phyloP scores from a whole-genome alignment of 2,888 invertebrate genomes.

The Tenthredo amoena region DNA sequence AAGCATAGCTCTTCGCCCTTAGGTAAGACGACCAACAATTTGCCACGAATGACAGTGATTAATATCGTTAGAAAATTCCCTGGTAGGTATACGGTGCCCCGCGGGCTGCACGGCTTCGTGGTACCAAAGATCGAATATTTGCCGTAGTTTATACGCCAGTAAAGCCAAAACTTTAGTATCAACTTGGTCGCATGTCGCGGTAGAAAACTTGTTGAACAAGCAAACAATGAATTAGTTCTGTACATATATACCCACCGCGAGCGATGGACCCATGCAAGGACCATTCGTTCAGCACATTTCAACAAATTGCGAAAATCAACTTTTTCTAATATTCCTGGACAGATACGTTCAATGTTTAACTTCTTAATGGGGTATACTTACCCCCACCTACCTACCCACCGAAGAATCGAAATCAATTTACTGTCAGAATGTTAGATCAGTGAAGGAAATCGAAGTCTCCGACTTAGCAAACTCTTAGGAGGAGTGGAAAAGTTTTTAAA shows the following conservation, averaged over 20 bases:
- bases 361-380: not conserved
- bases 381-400: not conserved
- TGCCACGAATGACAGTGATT: slow-evolving; percentile 49
- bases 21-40: slow-evolving; percentile 36
- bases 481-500: not conserved
- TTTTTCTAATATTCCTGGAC: not conserved
- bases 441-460: not conserved
- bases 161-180: not conserved
- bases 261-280: not conserved
- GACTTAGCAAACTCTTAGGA: not conserved
- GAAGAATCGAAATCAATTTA: slow-evolving; percentile 33
- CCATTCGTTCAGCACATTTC: not conserved
- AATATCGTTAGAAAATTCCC: slow-evolving; percentile 31
- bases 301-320: not conserved
- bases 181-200: not conserved
- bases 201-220: not conserved
- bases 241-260: not conserved
- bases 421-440: slow-evolving; percentile 24
- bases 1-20: slow-evolving; percentile 37
- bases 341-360: slow-evolving; percentile 17
- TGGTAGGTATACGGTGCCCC: not conserved
- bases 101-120: not conserved
- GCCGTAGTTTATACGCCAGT: not conserved
- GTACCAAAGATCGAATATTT: slow-evolving; percentile 37
- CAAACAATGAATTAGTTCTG: not conserved